Evolutionary conservation across 23 tunicate species (phyloP).

Genomic region (Ascidia mentula): DNA sequence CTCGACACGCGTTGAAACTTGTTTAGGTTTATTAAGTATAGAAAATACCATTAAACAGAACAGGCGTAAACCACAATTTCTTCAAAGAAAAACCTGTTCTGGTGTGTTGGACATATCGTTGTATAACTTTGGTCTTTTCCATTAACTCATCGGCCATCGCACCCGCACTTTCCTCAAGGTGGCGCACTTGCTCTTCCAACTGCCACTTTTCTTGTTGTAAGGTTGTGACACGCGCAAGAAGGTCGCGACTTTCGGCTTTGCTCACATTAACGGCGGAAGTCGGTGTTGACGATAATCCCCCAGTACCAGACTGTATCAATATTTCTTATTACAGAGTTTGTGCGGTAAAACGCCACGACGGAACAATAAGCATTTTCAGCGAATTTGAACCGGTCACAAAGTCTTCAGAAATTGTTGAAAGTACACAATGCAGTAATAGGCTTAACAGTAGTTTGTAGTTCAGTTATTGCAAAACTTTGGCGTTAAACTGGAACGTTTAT

Average conservation of each 20-base stretch:
- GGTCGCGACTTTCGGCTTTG: slow-evolving; percentile 60
- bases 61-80: too few relatives aligned
- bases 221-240: slow-evolving; percentile 58
- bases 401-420: too few relatives aligned
- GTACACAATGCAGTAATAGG: too few relatives aligned
- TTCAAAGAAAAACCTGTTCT: slow-evolving; percentile 49
- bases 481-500: too few relatives aligned
- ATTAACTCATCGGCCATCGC: slow-evolving; percentile 92
- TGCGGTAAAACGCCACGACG: too few relatives aligned
- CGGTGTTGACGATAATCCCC: slow-evolving; percentile 14
- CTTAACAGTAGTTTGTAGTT: too few relatives aligned
- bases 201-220: slow-evolving; percentile 89
- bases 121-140: slow-evolving; percentile 76
- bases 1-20: too few relatives aligned
- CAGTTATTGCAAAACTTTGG: too few relatives aligned
- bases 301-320: slow-evolving; percentile 32
- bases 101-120: slow-evolving; percentile 79
- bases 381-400: too few relatives aligned
- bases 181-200: slow-evolving; percentile 80
- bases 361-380: too few relatives aligned
- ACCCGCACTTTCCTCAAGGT: slow-evolving; percentile 78
- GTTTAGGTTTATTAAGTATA: too few relatives aligned
- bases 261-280: slow-evolving; percentile 32
- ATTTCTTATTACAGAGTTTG: neutral
- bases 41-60: too few relatives aligned